A percentile compares a stretch with the other conserved stretches of the same genome.
Evolutionary conservation across 2,888 invertebrate species (phyloP).

Genomic region (Hydrotaea diabolus): DNA sequence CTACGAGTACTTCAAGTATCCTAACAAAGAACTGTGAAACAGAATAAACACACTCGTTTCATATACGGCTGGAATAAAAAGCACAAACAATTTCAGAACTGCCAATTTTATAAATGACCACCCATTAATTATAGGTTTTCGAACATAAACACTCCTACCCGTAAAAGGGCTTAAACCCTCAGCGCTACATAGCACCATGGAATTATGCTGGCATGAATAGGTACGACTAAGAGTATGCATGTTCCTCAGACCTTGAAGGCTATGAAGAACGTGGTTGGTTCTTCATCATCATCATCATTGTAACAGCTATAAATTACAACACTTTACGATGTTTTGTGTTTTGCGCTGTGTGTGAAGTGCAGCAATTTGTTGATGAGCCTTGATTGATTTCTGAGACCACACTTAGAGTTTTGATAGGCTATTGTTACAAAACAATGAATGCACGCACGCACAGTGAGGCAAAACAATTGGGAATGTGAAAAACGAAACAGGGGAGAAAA

Average conservation of each 20-base stretch:
- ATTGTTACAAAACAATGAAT: conserved; percentile 47
- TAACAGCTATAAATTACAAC: conserved; percentile 61
- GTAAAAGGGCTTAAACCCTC: conserved; percentile 58
- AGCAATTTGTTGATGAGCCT: conserved; percentile 75
- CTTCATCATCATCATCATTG: conserved; percentile 30
- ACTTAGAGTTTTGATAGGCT: conserved; percentile 72
- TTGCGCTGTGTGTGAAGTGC: conserved; percentile 62
- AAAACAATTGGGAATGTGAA: conserved; percentile 10
- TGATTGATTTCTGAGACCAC: conserved; percentile 79
- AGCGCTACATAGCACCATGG: background rate
- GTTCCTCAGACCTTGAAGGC: conserved; percentile 39
- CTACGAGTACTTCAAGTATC: background rate
- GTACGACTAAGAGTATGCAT: conserved; percentile 8
- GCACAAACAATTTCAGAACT: conserved; percentile 70
- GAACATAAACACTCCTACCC: conserved; percentile 62
- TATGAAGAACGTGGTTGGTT: conserved; percentile 52
- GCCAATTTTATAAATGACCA: conserved; percentile 79
- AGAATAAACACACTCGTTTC: conserved; percentile 63
- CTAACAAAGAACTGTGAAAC: conserved; percentile 42
- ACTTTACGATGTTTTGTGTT: conserved; percentile 58
- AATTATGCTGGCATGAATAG: background rate
- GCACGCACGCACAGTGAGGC: background rate
- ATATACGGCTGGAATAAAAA: conserved; percentile 55
- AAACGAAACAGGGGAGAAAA: too few relatives aligned
- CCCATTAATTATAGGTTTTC: conserved; percentile 76